Evolutionary conservation across 2,888 invertebrate genomes (phyloP).

Genomic region (Spisula subtruncata): DNA sequence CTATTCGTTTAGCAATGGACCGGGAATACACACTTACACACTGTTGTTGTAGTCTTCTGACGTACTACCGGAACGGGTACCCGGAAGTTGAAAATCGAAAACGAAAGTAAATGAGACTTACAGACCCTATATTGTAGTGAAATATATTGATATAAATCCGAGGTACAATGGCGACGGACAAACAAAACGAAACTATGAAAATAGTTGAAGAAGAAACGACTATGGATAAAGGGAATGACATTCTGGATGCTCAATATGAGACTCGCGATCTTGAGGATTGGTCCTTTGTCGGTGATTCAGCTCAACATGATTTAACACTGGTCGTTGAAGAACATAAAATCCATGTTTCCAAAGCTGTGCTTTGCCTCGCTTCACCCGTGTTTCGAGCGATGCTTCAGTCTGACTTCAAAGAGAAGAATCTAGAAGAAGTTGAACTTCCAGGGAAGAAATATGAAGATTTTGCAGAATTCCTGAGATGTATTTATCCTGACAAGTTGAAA

Average conservation of each 20-base stretch:
- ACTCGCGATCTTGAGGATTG: not conserved
- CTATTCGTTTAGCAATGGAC: too few species aligned
- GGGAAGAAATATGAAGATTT: constrained; percentile 26
- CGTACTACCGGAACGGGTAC: too few species aligned
- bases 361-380: constrained; percentile 16
- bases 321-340: constrained; percentile 19
- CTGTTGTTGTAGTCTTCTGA: too few species aligned
- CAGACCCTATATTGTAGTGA: too few species aligned
- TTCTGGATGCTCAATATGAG: not conserved
- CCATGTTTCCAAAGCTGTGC: not conserved
- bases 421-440: not conserved
- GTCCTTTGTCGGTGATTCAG: constrained; percentile 14
- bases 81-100: too few species aligned
- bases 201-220: too few species aligned
- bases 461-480: not conserved
- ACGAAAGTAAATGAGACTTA: too few species aligned
- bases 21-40: too few species aligned
- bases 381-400: constrained; percentile 9
- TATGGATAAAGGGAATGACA: too few species aligned
- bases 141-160: too few species aligned
- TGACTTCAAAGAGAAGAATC: constrained; percentile 25
- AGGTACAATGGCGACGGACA: too few species aligned
- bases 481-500: constrained; percentile 33
- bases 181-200: too few species aligned
- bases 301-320: constrained; percentile 6